These are phyloP conservation scores for Leptopilina syphax DNA, from an alignment of 2,888 invertebrate genomes.

Conservation along the genomic window DNA sequence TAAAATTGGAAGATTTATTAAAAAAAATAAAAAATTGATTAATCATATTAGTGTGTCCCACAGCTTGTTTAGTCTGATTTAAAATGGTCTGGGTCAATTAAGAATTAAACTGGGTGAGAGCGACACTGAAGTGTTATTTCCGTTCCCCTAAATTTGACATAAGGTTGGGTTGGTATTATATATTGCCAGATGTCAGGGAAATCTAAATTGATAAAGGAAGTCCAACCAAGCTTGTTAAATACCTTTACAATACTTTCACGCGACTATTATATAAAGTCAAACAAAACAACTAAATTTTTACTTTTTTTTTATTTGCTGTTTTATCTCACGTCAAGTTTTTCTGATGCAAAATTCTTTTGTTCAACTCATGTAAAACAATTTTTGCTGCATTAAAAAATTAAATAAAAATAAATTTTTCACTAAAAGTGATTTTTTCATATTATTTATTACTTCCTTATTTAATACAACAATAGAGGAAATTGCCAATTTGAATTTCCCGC, in stretches of 20 bases:
- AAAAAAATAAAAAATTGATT: neutral
- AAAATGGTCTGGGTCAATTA: neutral
- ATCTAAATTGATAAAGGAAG: constrained; percentile 17
- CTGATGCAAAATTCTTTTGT: too few species aligned
- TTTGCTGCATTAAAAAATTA: too few species aligned
- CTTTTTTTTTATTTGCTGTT: too few species aligned
- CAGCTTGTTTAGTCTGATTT: neutral
- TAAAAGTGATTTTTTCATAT: too few species aligned
- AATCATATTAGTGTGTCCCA: neutral
- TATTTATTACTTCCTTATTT: too few species aligned
- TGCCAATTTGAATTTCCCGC: too few species aligned
- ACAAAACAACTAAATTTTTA: too few species aligned
- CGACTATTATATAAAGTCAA: neutral
- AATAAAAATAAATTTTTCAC: too few species aligned
- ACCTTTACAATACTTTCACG: neutral
- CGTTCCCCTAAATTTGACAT: constrained; percentile 14
- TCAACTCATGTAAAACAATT: too few species aligned
- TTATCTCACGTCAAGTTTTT: too few species aligned
- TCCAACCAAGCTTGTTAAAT: constrained; percentile 7
- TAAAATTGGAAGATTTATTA: neutral
- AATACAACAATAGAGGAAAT: too few species aligned
- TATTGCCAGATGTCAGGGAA: constrained; percentile 28
- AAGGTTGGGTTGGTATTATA: neutral
- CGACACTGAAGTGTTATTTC: constrained; percentile 38
- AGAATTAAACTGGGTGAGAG: constrained; percentile 13